A percentile compares a stretch with the other conserved stretches of the same genome.
These are phyloP conservation scores for Bucco capensis DNA, from an alignment of 2,113 vertebrate species.

Conservation along the genomic window DNA sequence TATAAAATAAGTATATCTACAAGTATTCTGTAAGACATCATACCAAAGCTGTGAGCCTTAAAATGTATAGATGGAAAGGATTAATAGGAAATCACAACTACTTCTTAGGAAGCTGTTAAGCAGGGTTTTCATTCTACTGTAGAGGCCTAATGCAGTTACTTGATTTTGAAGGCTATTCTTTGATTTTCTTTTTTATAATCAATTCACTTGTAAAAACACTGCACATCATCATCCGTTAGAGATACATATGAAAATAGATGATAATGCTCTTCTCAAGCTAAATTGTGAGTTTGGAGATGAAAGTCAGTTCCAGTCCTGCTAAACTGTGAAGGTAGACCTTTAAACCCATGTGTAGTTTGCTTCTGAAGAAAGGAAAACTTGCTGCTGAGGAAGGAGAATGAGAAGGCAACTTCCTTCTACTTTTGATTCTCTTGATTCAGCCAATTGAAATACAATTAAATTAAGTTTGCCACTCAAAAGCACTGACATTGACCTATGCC, in stretches of 20 bases:
- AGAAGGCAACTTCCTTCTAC: not conserved
- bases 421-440: not conserved
- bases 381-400: not conserved
- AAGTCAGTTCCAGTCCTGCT: not conserved
- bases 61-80: not conserved
- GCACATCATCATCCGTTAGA: not conserved
- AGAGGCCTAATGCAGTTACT: not conserved
- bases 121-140: not conserved
- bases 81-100: not conserved
- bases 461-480: not conserved
- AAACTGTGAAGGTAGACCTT: not conserved
- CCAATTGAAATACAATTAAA: not conserved
- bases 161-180: not conserved
- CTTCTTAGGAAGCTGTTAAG: not conserved
- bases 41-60: not conserved
- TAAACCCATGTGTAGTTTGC: not conserved
- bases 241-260: not conserved
- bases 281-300: not conserved
- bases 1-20: not conserved
- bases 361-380: not conserved
- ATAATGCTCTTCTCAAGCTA: not conserved
- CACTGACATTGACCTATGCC: not conserved
- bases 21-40: not conserved
- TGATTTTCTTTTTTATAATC: not conserved
- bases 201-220: not conserved